Conservation (phyloP, 1,140 invertebrate genomes). For the Meteorus sp. region DNA sequence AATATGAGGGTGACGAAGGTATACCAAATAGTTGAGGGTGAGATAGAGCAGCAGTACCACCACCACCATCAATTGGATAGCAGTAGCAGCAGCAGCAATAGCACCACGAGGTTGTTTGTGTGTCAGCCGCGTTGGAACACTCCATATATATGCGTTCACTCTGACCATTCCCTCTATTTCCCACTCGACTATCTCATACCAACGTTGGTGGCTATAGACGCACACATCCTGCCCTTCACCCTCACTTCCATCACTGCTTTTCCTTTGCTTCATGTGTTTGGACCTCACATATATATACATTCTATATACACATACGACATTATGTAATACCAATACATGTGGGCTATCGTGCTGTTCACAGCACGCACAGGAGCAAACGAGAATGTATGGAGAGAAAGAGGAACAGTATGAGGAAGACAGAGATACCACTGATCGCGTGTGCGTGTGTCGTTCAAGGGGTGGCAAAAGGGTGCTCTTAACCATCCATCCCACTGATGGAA, state of each 20-base stretch:
- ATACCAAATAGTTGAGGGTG: constrained; percentile 24
- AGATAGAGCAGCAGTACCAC: no score
- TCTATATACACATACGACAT: constrained; percentile 21
- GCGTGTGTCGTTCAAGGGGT: constrained; percentile 19
- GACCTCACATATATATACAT: no score
- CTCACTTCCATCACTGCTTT: neutral
- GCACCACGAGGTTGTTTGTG: constrained; percentile 33
- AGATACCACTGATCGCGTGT: constrained; percentile 19
- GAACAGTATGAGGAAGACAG: neutral
- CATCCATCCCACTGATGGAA: neutral
- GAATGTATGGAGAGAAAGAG: neutral
- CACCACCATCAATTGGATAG: constrained; percentile 25
- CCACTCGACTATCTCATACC: constrained; percentile 28
- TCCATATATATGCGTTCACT: constrained; percentile 24
- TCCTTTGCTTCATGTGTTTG: constrained; percentile 20
- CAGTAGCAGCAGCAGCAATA: constrained; percentile 8
- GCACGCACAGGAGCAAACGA: constrained; percentile 28
- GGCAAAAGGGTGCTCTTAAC: constrained; percentile 17
- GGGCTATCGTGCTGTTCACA: constrained; percentile 23
- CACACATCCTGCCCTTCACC: constrained; percentile 19
- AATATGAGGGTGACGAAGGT: constrained; percentile 25
- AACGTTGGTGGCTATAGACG: constrained; percentile 20
- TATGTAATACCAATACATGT: constrained; percentile 26
- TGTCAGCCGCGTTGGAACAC: constrained; percentile 35
- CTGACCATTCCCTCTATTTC: constrained; percentile 25